Conservation (phyloP, 2,888 invertebrate genomes). For the Aproaerema taeniolella region DNA sequence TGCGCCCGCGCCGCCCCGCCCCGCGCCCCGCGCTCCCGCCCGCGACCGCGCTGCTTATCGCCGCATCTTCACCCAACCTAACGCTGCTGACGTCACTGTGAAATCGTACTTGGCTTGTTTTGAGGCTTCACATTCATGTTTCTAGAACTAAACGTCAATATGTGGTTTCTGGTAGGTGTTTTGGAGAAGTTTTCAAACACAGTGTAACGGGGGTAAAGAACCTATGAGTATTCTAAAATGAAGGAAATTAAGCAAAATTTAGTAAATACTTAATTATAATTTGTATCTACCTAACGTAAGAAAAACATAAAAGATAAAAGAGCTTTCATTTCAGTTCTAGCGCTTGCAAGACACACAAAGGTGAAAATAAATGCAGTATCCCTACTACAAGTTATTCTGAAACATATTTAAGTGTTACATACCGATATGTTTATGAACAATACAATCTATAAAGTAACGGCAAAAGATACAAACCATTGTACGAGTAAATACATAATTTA, state of each 20-base stretch:
- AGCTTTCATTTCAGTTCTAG: not conserved
- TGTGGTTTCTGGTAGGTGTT: too few relatives aligned
- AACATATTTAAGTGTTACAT: too few relatives aligned
- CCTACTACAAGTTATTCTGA: too few relatives aligned
- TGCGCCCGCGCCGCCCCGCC: conserved; percentile 32
- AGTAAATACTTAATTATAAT: too few relatives aligned
- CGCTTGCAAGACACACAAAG: not conserved
- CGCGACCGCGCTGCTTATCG: conserved; percentile 58
- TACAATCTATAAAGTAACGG: too few relatives aligned
- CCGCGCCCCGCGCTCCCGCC: conserved; percentile 28
- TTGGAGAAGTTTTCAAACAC: not conserved
- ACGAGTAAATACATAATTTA: conserved; percentile 23
- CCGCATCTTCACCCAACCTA: conserved; percentile 67
- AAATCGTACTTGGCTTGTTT: conserved; percentile 33
- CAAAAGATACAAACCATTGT: conserved; percentile 17
- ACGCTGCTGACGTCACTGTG: conserved; percentile 62
- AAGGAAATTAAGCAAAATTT: too few relatives aligned
- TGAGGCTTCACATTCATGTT: conserved; percentile 6
- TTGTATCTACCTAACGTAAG: too few relatives aligned
- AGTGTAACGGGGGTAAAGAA: too few relatives aligned
- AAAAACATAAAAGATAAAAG: not conserved
- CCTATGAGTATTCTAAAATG: too few relatives aligned
- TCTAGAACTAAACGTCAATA: not conserved
- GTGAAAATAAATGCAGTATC: too few relatives aligned
- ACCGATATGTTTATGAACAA: too few relatives aligned